Evolutionary conservation across 1,140 invertebrate species (phyloP), one percentile per base, ranked within the genome.

Genomic region (Drosophila ohnishii): DNA sequence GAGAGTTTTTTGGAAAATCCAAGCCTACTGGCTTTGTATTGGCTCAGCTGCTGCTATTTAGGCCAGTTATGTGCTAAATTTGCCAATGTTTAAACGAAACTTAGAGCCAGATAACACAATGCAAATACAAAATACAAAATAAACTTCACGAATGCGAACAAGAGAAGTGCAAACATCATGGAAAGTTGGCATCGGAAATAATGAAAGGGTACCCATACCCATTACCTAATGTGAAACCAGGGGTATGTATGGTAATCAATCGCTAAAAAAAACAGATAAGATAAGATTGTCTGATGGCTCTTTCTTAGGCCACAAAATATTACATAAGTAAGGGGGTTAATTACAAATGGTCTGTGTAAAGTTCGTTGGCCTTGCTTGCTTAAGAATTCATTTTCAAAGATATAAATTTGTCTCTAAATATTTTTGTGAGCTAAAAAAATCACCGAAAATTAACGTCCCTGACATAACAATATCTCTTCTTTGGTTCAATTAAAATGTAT

Each of bases 31-130:
- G 72, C 30, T 4, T 30, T 30, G 14, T 83, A 62, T 83, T 84
- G 65, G 61, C 64, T 75, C 83, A 86, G 82, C 83, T 87, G 81
- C 48, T 75, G 73, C 62, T 56, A 76, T 72, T 72, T 59, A 1
- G 69, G 66, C 66, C 73, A 66, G 30, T 42, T 58, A 51, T 60
- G 70, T 58, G 80, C 72, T 70, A 80, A 84, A 76, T 77, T 73
- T 62, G 78, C 47, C 70, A 78, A 58, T 65, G 74, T 77, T 77
- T 78, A 65, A 77, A 60, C 48, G 56, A 64, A 59, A 78, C 65
- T 70, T 70, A 71, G 74, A 78, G 66, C 2, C 66, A 39, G 74
- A 76, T 76, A 76, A 50, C 72, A 60, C 45, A 73, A 77, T 69
- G 78, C 63, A 83, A 62, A 75, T 84, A 55, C 25, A 28, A 63